Percentiles rank a stretch among this genome's conserved stretches.
These are phyloP conservation scores for Microtus ochrogaster DNA, from an alignment of 2,113 vertebrate species.

Conservation along the genomic window DNA sequence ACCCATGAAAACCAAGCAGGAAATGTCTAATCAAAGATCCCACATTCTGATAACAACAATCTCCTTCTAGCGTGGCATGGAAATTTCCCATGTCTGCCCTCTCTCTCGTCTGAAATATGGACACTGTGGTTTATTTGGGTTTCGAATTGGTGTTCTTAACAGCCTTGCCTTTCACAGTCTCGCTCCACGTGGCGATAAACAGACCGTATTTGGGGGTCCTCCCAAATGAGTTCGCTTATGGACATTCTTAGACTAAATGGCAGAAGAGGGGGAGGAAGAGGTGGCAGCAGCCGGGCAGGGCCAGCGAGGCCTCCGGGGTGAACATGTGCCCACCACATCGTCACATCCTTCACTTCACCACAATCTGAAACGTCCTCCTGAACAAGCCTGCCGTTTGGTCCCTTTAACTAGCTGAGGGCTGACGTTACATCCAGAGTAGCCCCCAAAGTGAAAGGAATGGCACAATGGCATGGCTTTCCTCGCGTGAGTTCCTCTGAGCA, in stretches of 20 bases:
- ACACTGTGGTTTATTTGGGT: background rate
- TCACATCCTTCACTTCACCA: background rate
- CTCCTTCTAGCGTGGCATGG: background rate
- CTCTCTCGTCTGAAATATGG: background rate
- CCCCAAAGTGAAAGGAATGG: conserved; percentile 7
- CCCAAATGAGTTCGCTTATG: background rate
- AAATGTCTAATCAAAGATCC: background rate
- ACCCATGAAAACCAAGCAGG: conserved; percentile 7
- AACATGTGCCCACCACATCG: background rate
- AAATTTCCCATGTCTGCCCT: background rate
- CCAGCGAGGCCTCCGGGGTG: background rate
- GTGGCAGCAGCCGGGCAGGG: accelerated
- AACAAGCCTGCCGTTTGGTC: background rate
- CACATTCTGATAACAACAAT: background rate
- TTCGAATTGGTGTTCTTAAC: background rate
- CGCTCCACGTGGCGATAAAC: background rate
- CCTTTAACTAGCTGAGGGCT: background rate
- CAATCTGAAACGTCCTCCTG: background rate
- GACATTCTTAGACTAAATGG: background rate
- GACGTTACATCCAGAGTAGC: background rate
- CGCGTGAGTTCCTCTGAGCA: background rate
- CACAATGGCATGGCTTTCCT: conserved; percentile 5
- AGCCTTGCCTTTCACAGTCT: background rate
- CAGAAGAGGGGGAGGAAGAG: background rate
- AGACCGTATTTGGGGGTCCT: background rate